Percentiles rank a stretch among this genome's conserved stretches.
phyloP scores from a whole-genome alignment of 2,113 vertebrate species.

The Melanocharis versteri region DNA sequence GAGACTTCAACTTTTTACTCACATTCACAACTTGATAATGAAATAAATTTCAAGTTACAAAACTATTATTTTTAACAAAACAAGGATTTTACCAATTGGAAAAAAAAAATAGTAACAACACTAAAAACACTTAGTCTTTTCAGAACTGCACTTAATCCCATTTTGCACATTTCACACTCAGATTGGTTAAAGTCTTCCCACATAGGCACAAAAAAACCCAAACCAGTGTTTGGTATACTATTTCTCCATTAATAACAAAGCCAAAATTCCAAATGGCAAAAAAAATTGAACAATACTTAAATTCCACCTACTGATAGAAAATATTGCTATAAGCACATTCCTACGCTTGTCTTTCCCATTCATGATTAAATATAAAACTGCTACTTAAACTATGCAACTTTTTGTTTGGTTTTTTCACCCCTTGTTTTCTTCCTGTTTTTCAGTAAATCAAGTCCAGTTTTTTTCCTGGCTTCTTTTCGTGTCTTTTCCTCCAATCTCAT shows the following conservation, averaged over 20 bases:
- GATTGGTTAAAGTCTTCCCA: not conserved
- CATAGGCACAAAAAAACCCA: rapidly evolving
- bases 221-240: rapidly evolving
- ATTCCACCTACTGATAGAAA: not conserved
- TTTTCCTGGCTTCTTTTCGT: not conserved
- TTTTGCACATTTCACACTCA: not conserved
- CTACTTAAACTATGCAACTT: not conserved
- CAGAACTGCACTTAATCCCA: not conserved
- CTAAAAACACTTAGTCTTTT: not conserved
- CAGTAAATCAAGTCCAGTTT: not conserved
- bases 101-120: not conserved
- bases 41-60: not conserved
- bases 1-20: not conserved
- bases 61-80: not conserved
- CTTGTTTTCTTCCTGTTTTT: not conserved
- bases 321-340: not conserved
- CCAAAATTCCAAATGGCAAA: not conserved
- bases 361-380: not conserved
- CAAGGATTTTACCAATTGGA: not conserved
- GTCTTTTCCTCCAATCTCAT: not conserved
- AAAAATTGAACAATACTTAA: not conserved
- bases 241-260: not conserved
- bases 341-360: not conserved
- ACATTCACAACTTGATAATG: not conserved
- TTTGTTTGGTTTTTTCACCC: not conserved